Percentiles rank a stretch among this genome's conserved stretches.
Conservation (phyloP, 2,113 vertebrate species). For the Zingel zingel region DNA sequence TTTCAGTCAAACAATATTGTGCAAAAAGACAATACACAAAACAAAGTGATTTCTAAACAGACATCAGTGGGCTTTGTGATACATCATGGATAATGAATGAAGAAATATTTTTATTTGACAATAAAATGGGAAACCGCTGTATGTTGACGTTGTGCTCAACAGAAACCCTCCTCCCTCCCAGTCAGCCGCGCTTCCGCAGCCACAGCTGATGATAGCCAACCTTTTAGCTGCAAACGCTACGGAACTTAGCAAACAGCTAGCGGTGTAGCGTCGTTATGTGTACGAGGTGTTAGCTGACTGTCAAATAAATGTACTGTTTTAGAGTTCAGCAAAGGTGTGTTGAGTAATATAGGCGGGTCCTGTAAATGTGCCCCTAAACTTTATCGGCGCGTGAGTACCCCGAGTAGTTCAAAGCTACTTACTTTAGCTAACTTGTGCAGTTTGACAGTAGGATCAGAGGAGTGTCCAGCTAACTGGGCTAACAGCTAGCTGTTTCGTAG, state of each 20-base stretch:
- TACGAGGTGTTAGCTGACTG: constrained; percentile 2
- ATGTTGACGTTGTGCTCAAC: background rate
- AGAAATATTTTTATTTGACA: background rate
- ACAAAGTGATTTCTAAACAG: no score
- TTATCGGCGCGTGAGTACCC: background rate
- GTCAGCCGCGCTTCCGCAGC: constrained; percentile 47
- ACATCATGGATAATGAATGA: background rate
- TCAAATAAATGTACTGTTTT: background rate
- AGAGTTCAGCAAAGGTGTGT: background rate
- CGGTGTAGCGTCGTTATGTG: constrained; percentile 28
- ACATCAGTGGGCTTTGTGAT: background rate
- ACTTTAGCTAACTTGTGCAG: constrained; percentile 35
- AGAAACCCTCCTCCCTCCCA: constrained; percentile 12
- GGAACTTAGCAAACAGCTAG: constrained; percentile 73
- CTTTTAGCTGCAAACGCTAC: constrained; percentile 64
- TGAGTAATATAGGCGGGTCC: background rate
- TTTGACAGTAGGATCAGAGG: constrained; percentile 50
- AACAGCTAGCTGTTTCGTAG: constrained; percentile 21
- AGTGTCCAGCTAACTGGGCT: constrained; percentile 44
- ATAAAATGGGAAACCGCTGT: background rate
- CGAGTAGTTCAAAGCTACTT: constrained; percentile 14
- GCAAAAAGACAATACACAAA: background rate
- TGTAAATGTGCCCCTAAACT: background rate
- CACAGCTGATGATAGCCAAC: constrained; percentile 68
- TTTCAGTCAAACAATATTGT: background rate